These are phyloP conservation scores for Platichthys flesus DNA, from an alignment of 2,113 vertebrate species.

Conservation along the genomic window DNA sequence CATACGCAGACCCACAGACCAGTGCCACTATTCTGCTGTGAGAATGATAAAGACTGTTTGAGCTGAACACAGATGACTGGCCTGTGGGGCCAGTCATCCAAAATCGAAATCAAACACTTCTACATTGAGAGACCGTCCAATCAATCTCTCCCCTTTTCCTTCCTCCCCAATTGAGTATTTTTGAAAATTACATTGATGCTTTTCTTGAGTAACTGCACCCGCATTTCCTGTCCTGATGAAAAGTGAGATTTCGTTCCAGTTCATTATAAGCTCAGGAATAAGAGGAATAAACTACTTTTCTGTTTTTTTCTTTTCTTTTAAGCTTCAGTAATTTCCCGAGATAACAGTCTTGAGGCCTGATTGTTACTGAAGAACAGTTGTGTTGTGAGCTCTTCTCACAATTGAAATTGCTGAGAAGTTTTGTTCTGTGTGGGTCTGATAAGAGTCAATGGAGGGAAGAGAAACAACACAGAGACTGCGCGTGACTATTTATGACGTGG, in stretches of 20 bases:
- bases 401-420: constrained; percentile 18
- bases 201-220: constrained; percentile 27
- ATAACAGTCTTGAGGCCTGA: constrained; percentile 34
- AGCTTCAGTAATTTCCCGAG: constrained; percentile 31
- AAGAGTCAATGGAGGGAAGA: constrained; percentile 3
- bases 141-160: constrained; percentile 34
- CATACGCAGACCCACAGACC: constrained; percentile 20
- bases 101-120: constrained; percentile 48
- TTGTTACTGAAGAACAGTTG: constrained; percentile 41
- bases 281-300: constrained; percentile 33
- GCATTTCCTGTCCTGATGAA: constrained; percentile 40
- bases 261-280: constrained; percentile 16
- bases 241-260: constrained; percentile 31
- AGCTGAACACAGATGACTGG: constrained; percentile 18
- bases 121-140: constrained; percentile 21
- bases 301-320: background rate
- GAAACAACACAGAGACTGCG: background rate
- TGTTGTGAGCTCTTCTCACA: constrained; percentile 30
- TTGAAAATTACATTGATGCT: constrained; percentile 29
- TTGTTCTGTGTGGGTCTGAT: constrained; percentile 34
- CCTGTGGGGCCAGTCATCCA: constrained; percentile 10
- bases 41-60: constrained; percentile 13
- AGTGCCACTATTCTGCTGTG: background rate
- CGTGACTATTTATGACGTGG: background rate
- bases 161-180: constrained; percentile 27